Evolutionary conservation across 2,888 invertebrate species (phyloP), one percentile per base, ranked within the genome.

Genomic region (Drosophila helvetica): DNA sequence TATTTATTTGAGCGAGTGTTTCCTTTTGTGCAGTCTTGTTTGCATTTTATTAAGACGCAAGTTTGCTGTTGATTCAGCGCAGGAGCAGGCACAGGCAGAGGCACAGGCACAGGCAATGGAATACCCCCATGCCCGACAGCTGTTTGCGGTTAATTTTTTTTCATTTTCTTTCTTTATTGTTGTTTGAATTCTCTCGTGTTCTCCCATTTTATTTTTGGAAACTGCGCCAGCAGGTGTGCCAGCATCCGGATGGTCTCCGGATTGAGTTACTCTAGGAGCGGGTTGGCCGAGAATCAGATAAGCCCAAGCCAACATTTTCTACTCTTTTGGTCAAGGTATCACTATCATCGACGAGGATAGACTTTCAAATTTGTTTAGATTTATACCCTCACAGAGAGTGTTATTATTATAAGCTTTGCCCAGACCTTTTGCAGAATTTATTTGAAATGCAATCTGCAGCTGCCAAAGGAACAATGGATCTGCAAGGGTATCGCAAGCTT

Each of bases 171-270:
- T 67, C 43, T n/a, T 10, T 27, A 8, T 33, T 42, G 53, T 53
- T 42, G 53, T 53, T 64, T n/a, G 30, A 19, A 17, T 59, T 59
- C 50, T 56, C 50, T 18, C 50, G 50, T 25, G 51, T 50, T 56
- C 63, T 7, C 46, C 65, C 66, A 47, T 65, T 38, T 66, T 12
- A 47, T 54, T 67, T 67, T 67, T 59, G 67, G 59, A 69, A 67
- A 69, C 74, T 69, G 75, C 75, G 72, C 38, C n/a, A 38, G 38
- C 86, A 86, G 80, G 86, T 86, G 80, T 83, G 83, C 53, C 71
- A 63, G 71, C 59, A 63, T 69, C 76, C 77, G 67, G 22, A 22
- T 22, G 22, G 22, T 22, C 22, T 22, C 4, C 22, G 22, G 75
- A 86, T 80, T 86, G 53, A 63, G 75, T 80, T 80, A 79, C 80